Evolutionary conservation across 2,113 vertebrate species (phyloP).

Genomic region (Eptesicus fuscus): DNA sequence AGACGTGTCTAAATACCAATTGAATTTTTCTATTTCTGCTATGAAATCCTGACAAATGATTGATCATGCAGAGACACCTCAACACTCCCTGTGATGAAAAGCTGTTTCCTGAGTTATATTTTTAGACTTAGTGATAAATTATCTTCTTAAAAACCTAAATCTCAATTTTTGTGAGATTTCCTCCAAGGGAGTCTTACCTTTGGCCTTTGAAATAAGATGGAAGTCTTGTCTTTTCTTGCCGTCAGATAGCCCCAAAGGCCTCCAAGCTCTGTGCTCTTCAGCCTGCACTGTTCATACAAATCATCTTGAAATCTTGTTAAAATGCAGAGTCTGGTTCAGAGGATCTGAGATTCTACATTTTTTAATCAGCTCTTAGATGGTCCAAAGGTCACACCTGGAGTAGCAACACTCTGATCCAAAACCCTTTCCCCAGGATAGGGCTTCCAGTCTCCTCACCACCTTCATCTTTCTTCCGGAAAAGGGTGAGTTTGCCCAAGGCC

Average conservation of each 20-base stretch:
- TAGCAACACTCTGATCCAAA: background rate
- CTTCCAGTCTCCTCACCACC: background rate
- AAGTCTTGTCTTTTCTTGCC: background rate
- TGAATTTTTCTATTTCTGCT: background rate
- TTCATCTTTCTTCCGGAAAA: background rate
- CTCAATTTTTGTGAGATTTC: background rate
- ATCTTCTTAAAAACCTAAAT: background rate
- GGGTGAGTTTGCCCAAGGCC: background rate
- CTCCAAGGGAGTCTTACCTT: background rate
- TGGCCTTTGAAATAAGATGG: background rate
- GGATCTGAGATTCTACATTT: background rate
- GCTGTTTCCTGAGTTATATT: background rate
- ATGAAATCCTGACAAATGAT: background rate
- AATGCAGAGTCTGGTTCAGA: background rate
- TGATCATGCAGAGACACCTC: background rate
- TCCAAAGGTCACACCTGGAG: background rate
- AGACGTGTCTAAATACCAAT: background rate
- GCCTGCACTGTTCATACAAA: background rate
- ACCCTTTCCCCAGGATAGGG: background rate
- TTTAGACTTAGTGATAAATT: background rate
- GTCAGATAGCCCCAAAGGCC: background rate
- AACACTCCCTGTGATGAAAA: background rate
- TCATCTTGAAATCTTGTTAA: background rate
- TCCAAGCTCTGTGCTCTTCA: background rate
- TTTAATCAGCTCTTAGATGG: background rate